These are phyloP conservation scores for Emesis furor DNA, from an alignment of 2,888 invertebrate genomes.

Conservation along the genomic window DNA sequence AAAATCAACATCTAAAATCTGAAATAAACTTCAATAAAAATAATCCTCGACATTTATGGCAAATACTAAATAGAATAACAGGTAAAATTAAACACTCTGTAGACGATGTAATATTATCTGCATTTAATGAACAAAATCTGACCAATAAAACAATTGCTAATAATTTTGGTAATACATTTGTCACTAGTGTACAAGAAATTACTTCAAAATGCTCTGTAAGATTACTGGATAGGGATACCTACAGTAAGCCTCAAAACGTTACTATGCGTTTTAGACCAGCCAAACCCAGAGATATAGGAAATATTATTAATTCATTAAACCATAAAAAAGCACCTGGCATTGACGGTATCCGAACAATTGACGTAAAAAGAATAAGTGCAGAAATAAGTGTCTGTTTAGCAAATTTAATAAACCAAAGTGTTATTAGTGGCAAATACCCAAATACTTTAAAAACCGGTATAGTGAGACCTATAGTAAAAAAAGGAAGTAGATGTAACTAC, in stretches of 20 bases:
- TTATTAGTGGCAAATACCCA: conserved; percentile 41
- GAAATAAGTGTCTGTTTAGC: not conserved
- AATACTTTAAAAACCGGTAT: conserved; percentile 47
- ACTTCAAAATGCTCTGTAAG: not conserved
- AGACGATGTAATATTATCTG: conserved; percentile 36
- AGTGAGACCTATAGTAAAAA: conserved; percentile 59
- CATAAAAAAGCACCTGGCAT: conserved; percentile 26
- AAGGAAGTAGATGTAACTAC: conserved; percentile 29
- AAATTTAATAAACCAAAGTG: conserved; percentile 47
- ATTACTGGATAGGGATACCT: not conserved
- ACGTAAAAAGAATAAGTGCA: conserved; percentile 36
- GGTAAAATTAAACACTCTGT: conserved; percentile 39
- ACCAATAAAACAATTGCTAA: conserved; percentile 27
- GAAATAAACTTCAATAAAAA: conserved; percentile 32
- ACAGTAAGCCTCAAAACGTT: not conserved
- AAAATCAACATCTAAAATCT: conserved; percentile 32
- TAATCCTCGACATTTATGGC: conserved; percentile 37
- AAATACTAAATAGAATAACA: conserved; percentile 43
- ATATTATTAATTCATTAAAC: not conserved
- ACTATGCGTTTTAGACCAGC: conserved; percentile 3
- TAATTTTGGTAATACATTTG: conserved; percentile 26
- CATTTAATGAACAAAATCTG: conserved; percentile 24
- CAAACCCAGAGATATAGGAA: not conserved
- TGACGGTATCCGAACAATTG: conserved; percentile 41
- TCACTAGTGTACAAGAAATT: not conserved